Evolutionary conservation across 2,797 vertebrate genomes (phyloP), one percentile per base, ranked within the genome.

Genomic region (Aldrovandia affinis): DNA sequence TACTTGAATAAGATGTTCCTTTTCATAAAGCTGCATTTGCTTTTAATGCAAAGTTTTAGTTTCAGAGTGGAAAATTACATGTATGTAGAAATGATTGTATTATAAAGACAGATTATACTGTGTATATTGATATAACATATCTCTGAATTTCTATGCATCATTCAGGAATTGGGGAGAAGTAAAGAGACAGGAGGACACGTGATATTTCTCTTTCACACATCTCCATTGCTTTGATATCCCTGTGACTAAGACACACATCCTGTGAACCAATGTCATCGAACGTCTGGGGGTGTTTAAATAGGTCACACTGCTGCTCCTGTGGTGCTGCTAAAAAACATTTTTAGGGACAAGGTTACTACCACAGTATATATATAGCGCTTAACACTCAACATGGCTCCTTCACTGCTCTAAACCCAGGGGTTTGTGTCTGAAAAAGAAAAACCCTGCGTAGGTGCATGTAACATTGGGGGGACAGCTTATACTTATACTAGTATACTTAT

Each of bases 271-370:
- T 84, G 83, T 61, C 75, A 73, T 47, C 59, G 75, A 81, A 47
- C 22, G 20, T 79, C 42, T 68, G 79, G 22, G 80, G 83, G 68
- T 44, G 12, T 78, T 78, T 78, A 81, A 84, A 57, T 70, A 73
- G 83, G 80, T 57, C 70, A 86, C 47, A 68, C 42, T 52, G 44
- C 82, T 54, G 28, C 47, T 77, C 33, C 65, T 4, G 30, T 44
- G 30, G 79, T 52, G 83, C 80, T 81, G 42, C 47, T 65, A 25
- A 82, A 78, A 78, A 39, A 68, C 12, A 39, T 59, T 84, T 86
- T 50, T 57, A 82, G 80, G 36, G 59, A 79, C 50, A 80, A 25
- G 44, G 61, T 79, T 84, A 70, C 22, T 50, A 80, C 78, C 77
- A 36, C 36, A 81, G 15, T 22, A 39, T 42, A 70, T n/a, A n/a